These are phyloP conservation scores for Himalopsyche japonica DNA, from an alignment of 2,888 invertebrate species.

Conservation along the genomic window DNA sequence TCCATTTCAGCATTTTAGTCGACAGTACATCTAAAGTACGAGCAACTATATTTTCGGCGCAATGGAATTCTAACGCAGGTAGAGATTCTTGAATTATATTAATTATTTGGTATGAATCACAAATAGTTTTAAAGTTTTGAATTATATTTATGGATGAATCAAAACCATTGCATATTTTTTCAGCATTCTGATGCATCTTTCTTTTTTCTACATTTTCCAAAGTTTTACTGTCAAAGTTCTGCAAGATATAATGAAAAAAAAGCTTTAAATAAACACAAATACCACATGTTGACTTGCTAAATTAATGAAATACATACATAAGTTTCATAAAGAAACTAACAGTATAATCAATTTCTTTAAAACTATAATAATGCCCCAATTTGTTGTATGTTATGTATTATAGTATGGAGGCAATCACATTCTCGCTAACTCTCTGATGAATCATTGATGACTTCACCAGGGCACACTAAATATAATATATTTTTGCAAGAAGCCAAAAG, in stretches of 20 bases:
- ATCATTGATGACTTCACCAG: too few relatives aligned
- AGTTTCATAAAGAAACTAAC: too few relatives aligned
- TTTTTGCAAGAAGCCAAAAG: too few relatives aligned
- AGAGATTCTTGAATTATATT: constrained; percentile 58
- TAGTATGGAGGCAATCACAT: too few relatives aligned
- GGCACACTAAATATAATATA: too few relatives aligned
- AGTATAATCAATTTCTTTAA: too few relatives aligned
- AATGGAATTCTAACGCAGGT: constrained; percentile 63
- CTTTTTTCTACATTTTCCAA: constrained; percentile 45
- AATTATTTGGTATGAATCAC: constrained; percentile 48
- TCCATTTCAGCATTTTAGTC: constrained; percentile 48
- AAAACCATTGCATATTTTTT: constrained; percentile 52
- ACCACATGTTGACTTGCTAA: constrained; percentile 10
- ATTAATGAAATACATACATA: background rate
- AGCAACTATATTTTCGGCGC: constrained; percentile 58
- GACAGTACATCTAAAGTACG: constrained; percentile 52
- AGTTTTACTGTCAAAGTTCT: constrained; percentile 47
- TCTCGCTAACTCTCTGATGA: too few relatives aligned
- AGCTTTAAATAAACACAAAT: background rate
- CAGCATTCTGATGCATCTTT: constrained; percentile 51
- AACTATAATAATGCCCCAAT: too few relatives aligned
- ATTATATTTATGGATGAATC: constrained; percentile 52
- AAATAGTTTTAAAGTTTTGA: constrained; percentile 46
- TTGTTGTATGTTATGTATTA: too few relatives aligned
- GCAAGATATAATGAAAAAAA: constrained; percentile 29